Conservation (phyloP, 2,888 invertebrate genomes). For the Polydrusus tereticollis region DNA sequence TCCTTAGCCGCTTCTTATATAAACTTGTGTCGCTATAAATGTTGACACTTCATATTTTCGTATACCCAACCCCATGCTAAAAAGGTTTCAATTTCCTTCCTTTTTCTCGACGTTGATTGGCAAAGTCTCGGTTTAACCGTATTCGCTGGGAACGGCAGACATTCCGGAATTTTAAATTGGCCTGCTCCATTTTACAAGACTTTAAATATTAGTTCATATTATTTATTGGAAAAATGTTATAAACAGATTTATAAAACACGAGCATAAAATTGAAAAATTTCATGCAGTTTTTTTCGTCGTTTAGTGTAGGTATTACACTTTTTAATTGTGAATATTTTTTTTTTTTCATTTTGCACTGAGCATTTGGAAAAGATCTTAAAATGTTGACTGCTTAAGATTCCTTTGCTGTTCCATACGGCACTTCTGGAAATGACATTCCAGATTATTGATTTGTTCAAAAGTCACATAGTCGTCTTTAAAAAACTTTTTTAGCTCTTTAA, state of each 20-base stretch:
- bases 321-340: too few relatives aligned
- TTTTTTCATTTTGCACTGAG: too few relatives aligned
- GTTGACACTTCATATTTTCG: conserved; percentile 34
- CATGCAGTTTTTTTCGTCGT: too few relatives aligned
- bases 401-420: too few relatives aligned
- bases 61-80: conserved; percentile 31
- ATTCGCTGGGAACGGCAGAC: conserved; percentile 12
- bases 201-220: conserved; percentile 6
- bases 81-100: conserved; percentile 34
- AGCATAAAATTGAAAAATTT: too few relatives aligned
- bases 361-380: too few relatives aligned
- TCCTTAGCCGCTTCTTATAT: conserved; percentile 18
- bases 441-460: too few relatives aligned
- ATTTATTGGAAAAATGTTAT: neutral
- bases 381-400: too few relatives aligned
- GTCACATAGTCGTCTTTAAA: too few relatives aligned
- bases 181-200: conserved; percentile 5
- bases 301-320: too few relatives aligned
- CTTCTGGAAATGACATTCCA: too few relatives aligned
- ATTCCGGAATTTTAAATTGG: conserved; percentile 20
- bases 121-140: conserved; percentile 18
- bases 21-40: conserved; percentile 31
- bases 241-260: neutral
- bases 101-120: conserved; percentile 26
- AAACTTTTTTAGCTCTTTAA: too few relatives aligned